Base-by-base conservation (phyloP, 2,888 invertebrate species). In the Phengaris alcon region DNA sequence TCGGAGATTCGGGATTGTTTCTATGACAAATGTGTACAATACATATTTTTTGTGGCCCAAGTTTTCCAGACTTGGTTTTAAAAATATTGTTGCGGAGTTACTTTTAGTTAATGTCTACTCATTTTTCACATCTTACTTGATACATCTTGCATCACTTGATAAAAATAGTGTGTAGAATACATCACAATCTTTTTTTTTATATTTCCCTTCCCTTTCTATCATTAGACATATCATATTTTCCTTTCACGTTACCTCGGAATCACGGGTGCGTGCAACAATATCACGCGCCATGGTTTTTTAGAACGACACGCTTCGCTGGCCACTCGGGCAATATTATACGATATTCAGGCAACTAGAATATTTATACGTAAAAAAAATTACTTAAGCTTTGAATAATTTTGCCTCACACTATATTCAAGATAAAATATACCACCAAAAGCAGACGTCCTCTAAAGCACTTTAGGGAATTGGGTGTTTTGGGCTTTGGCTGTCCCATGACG, bases 261-360 rank as follows among this genome's bases (percentile, higher is more conserved):
- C 76, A 72, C 48, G 73, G 74, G 75, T 77, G 77, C 76, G 77
- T 78, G 76, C 76, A 79, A 75, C 75, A 57, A 72, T 72, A 82
- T 79, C 82, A 83, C 84, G 85, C 83, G 78, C 79, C 80, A 80
- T 82, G 81, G 80, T 75, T 85, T 85, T 84, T 83, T 82, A 82
- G 84, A 82, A 72, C 84, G 83, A 80, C 81, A 83, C 81, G 82
- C 81, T 78, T 79, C 77, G 80, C 13, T 69, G 54, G 55, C 46
- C 46, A 15, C 22, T 22, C 22, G 22, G 54, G 44, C 69, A 48
- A 69, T 75, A 57, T 48, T 15, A 70, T 75, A 75, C 55, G 51
- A 52, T 72, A 72, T 52, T 64, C 64, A 44, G 44, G 6, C 46
- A 48, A 48, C 69, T 69, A 69, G 48, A 69, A 48, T 69, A 69